Evolutionary conservation across 2,888 invertebrate genomes (phyloP), one percentile per base, ranked within the genome.

Genomic region (Apodemia mormo): DNA sequence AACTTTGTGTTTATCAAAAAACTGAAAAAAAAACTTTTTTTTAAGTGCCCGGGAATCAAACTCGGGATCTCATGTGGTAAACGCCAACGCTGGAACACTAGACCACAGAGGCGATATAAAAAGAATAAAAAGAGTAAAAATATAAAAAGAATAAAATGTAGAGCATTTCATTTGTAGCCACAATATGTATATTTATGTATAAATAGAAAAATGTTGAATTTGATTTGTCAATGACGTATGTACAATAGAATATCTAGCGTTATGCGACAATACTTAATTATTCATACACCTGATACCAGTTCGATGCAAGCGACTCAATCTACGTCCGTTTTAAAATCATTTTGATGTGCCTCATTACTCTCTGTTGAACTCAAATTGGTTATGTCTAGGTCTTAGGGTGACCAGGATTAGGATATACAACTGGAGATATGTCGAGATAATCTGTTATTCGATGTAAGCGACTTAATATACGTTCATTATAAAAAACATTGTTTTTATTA

Each of bases 291-390:
- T 64, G 64, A 64, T 33, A 14, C 33, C n/a, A 61, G 37, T 64
- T 61, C 14, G 37, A 64, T 64, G 64, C 64, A 64, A 37, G 64
- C 37, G 64, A 64, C 64, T 64, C 64, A 33, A 37, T 64, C 64
- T 33, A 37, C 30, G 37, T 64, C 61, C 14, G 37, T 33, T 64
- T 64, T 64, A n/a, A 64, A 33, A 33, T 37, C 61, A 64, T 64
- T 64, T 64, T 37, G 10, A 64, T 64, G n/a, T 61, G 61, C 33
- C 61, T 33, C 61, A 61, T 61, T 33, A 61, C 14, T 61, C 61
- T 61, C 61, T 61, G 61, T 61, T 61, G 61, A 61, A 61, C 61
- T 58, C 74, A 70, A 74, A 64, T 73, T 72, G 70, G 68, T 70
- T 72, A 71, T 14, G 14, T 49, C 14, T 49, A 40, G 40, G 40